Percentiles rank a stretch among this genome's conserved stretches.
These are phyloP conservation scores for Ditylenchus dipsaci DNA, from an alignment of 1,140 invertebrate species.

Conservation along the genomic window DNA sequence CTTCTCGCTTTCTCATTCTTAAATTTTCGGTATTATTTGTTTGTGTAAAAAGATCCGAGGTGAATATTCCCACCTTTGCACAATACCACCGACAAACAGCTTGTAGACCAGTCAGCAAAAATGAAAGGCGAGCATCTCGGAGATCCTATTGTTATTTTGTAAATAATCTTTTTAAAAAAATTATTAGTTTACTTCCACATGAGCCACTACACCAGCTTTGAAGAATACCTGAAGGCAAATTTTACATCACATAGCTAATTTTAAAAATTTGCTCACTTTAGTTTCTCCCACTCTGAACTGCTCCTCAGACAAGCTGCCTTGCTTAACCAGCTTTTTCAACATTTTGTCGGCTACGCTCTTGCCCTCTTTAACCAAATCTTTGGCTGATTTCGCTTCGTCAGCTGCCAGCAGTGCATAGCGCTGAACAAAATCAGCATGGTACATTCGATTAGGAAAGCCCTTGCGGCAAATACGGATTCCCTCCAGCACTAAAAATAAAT, in stretches of 20 bases:
- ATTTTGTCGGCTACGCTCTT: slow-evolving; percentile 44
- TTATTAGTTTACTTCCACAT: slow-evolving; percentile 77
- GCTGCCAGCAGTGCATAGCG: slow-evolving; percentile 66
- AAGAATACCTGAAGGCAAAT: slow-evolving; percentile 81
- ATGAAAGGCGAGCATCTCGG: slow-evolving; percentile 92
- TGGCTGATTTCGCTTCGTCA: slow-evolving; percentile 44
- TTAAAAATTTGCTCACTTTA: slow-evolving; percentile 35
- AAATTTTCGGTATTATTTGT: slow-evolving; percentile 3
- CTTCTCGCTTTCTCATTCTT: slow-evolving; percentile 40
- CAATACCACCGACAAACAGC: slow-evolving; percentile 52
- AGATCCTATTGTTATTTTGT: too few species aligned
- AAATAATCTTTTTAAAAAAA: too few species aligned
- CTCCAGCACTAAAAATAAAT: slow-evolving; percentile 82
- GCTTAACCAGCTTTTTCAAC: slow-evolving; percentile 69
- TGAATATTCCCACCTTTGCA: slow-evolving; percentile 18
- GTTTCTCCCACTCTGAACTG: slow-evolving; percentile 55
- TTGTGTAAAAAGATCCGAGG: not conserved
- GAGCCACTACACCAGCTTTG: slow-evolving; percentile 98
- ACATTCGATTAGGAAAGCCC: slow-evolving; percentile 98
- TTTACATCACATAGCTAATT: slow-evolving; percentile 61
- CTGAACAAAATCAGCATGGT: slow-evolving; percentile 72
- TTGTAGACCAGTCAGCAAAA: slow-evolving; percentile 97
- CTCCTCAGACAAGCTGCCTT: slow-evolving; percentile 52
- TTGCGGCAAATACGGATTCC: slow-evolving; percentile 99
- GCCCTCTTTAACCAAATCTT: slow-evolving; percentile 38